Conservation (phyloP, 2,888 invertebrate genomes). For the Ligdia adustata region DNA sequence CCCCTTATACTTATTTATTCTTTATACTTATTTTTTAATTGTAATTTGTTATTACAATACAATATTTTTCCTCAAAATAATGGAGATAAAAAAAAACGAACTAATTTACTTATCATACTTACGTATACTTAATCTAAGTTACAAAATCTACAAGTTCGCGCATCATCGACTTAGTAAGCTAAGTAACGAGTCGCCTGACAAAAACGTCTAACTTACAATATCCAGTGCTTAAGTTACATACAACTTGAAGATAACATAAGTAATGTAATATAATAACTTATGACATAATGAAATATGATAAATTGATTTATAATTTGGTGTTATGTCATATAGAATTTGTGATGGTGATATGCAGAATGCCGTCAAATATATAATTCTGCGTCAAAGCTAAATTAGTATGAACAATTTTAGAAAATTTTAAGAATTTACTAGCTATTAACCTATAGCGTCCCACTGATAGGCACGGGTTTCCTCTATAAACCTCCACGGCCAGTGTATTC, state of each 20-base stretch:
- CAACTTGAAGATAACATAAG: not conserved
- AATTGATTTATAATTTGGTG: conserved; percentile 48
- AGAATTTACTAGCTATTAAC: too few species aligned
- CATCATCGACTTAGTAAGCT: conserved; percentile 3
- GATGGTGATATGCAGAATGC: conserved; percentile 13
- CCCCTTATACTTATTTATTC: not conserved
- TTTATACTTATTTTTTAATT: not conserved
- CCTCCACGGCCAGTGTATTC: too few species aligned
- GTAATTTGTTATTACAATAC: not conserved
- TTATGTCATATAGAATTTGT: conserved; percentile 37
- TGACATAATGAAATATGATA: conserved; percentile 44
- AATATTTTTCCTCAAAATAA: not conserved
- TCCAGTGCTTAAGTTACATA: conserved; percentile 5
- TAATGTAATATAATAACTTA: conserved; percentile 27
- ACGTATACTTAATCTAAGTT: not conserved
- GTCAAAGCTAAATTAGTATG: not conserved
- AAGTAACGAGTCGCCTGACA: conserved; percentile 15
- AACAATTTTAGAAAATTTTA: too few species aligned
- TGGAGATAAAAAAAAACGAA: not conserved
- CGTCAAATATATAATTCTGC: not conserved
- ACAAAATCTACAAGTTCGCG: not conserved
- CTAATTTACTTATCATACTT: not conserved
- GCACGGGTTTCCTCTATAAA: too few species aligned
- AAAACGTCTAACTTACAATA: conserved; percentile 1
- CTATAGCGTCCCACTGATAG: too few species aligned